phyloP scores from a whole-genome alignment of 1,140 invertebrate genomes.

The Lepeophtheirus salmonis region DNA sequence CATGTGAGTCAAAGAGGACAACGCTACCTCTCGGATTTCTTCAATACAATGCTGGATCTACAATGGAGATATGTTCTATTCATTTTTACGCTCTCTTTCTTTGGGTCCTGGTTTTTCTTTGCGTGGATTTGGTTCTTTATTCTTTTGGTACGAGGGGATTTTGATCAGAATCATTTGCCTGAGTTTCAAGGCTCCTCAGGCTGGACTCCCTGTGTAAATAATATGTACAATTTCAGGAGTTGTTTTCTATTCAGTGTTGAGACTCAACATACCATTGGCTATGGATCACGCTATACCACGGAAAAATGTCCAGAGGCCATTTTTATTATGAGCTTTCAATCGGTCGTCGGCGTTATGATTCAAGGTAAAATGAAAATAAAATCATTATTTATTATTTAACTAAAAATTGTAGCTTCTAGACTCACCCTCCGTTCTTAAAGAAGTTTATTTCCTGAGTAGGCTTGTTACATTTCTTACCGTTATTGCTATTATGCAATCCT shows the following conservation, averaged over 20 bases:
- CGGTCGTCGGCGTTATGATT: conserved; percentile 38
- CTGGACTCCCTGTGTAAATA: conserved; percentile 64
- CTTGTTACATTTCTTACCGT: no score
- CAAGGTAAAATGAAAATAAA: conserved; percentile 36
- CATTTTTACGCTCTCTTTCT: conserved; percentile 72
- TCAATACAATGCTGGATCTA: conserved; percentile 27
- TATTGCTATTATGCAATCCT: no score
- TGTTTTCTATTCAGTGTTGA: conserved; percentile 81
- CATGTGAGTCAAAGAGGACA: not conserved
- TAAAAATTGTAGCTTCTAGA: no score
- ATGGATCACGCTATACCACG: conserved; percentile 32
- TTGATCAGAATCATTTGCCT: conserved; percentile 49
- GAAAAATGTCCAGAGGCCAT: conserved; percentile 39
- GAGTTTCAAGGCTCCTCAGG: not conserved
- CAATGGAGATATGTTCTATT: conserved; percentile 91
- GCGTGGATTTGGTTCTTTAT: conserved; percentile 84
- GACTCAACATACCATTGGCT: conserved; percentile 66
- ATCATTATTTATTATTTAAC: no score
- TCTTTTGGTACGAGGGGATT: conserved; percentile 72
- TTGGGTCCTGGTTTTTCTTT: conserved; percentile 76
- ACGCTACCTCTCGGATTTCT: conserved; percentile 1
- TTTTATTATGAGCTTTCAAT: conserved; percentile 40
- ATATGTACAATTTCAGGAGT: conserved; percentile 59
- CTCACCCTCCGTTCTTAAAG: no score
- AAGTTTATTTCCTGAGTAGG: no score